Conservation (phyloP, 2,797 vertebrate species). For the Hylomyscus alleni region DNA sequence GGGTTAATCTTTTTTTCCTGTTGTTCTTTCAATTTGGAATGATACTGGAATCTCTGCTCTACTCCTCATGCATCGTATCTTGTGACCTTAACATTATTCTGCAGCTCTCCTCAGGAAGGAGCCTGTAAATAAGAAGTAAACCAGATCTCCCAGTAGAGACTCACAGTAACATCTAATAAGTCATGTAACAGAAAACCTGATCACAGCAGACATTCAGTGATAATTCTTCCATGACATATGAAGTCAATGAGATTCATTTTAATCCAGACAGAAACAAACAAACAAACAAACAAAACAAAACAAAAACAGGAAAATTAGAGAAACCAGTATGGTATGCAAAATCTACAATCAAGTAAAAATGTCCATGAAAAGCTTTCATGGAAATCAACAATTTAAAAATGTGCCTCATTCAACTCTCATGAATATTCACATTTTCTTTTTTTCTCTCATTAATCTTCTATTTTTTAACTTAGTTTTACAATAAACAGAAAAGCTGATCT, state of each 20-base stretch:
- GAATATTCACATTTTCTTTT: background rate
- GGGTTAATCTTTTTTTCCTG: constrained; percentile 81
- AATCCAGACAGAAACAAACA: background rate
- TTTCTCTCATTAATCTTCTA: too few species aligned
- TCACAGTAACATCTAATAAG: constrained; percentile 71
- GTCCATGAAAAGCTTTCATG: constrained; percentile 36
- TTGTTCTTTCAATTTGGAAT: constrained; percentile 76
- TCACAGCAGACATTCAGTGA: constrained; percentile 67
- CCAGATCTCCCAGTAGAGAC: constrained; percentile 79
- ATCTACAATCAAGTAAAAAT: constrained; percentile 43
- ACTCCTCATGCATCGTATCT: constrained; percentile 75
- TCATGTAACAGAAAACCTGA: constrained; percentile 70
- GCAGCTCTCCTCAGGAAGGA: constrained; percentile 62
- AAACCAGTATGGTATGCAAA: constrained; percentile 48
- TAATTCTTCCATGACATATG: constrained; percentile 70
- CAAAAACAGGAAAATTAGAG: background rate
- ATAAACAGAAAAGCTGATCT: too few species aligned
- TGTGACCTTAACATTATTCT: constrained; percentile 65
- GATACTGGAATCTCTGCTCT: constrained; percentile 71
- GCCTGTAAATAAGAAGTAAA: constrained; percentile 80
- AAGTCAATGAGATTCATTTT: constrained; percentile 69
- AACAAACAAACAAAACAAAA: background rate
- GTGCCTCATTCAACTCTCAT: background rate
- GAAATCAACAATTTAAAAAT: constrained; percentile 12
- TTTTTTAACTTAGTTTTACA: too few species aligned